Evolutionary conservation across 2,113 vertebrate species (phyloP).

Genomic region (Vulpes lagopus): DNA sequence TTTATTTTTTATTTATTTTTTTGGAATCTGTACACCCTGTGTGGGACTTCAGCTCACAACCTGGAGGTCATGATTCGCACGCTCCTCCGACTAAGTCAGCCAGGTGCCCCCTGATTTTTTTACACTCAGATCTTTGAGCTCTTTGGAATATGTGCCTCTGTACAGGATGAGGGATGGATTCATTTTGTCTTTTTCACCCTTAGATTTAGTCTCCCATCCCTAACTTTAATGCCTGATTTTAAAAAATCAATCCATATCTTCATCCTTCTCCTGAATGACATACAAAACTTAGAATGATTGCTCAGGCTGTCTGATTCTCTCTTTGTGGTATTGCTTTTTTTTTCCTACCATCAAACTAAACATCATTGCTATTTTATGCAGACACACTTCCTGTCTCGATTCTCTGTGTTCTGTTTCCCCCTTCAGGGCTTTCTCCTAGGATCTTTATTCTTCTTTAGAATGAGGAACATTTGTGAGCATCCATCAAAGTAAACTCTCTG

Average conservation of each 20-base stretch:
- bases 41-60: background rate
- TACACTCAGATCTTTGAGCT: background rate
- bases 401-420: background rate
- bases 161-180: background rate
- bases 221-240: background rate
- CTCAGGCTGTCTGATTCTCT: background rate
- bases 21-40: background rate
- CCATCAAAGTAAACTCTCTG: background rate
- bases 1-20: background rate
- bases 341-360: background rate
- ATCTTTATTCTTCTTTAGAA: background rate
- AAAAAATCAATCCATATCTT: background rate
- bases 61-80: background rate
- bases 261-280: background rate
- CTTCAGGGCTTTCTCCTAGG: background rate
- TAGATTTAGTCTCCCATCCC: background rate
- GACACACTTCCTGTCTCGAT: background rate
- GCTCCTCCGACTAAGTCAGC: background rate
- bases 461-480: background rate
- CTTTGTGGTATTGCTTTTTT: background rate
- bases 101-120: background rate
- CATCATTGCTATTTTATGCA: background rate
- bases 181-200: conserved; percentile 1
- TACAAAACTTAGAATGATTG: background rate
- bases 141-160: background rate